Evolutionary conservation across 2,113 vertebrate species (phyloP), one percentile per base, ranked within the genome.

Genomic region (Indicator indicator): DNA sequence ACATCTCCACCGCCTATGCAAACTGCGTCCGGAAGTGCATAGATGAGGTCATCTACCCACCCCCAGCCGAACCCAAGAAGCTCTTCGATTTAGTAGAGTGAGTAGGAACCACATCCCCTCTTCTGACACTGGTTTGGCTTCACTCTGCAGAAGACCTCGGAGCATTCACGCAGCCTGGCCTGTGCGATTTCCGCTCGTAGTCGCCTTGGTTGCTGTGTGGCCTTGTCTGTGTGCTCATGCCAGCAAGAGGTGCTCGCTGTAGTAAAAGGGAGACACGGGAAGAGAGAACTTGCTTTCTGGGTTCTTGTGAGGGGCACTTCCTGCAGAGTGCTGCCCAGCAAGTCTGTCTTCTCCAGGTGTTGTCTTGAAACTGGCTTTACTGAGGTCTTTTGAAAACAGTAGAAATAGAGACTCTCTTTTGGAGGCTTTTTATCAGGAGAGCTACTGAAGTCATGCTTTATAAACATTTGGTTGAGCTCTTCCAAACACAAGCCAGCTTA

Each of bases 1-100:
- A 99, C 93, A 97, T 99, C 97, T 99, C 99, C 89, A 99, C 99
- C 1, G 99, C 99, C 96, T 99, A 98, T 91, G 98, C 99, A 88
- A 99, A 99, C 95, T 99, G 99, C 71, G 98, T 99, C 96, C 98
- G 98, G 89, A 98, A 96, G 60, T 97, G 98, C 97, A 99, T 99
- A 27, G 99, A 99, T 6, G 99, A 99, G 95, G 91, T 99, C 94
- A 97, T 99, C 97, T 99, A 99, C 94, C 98, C 98, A 0, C 99
- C 98, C 11, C 98, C 99, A 0, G 98, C 99, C 17, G 98, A 99
- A 90, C 99, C 99, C 72, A 97, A 97, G 94, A 99, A 99, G 79
- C 98, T 99, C 95, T 99, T 99, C 3, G 98, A 99, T 27, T 98
- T 99, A 52, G 97, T 99, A 4, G 98, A 99, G 99, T 99, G 97